Base-by-base conservation (phyloP, 1,140 invertebrate genomes). In the Dermatophagoides farinae region DNA sequence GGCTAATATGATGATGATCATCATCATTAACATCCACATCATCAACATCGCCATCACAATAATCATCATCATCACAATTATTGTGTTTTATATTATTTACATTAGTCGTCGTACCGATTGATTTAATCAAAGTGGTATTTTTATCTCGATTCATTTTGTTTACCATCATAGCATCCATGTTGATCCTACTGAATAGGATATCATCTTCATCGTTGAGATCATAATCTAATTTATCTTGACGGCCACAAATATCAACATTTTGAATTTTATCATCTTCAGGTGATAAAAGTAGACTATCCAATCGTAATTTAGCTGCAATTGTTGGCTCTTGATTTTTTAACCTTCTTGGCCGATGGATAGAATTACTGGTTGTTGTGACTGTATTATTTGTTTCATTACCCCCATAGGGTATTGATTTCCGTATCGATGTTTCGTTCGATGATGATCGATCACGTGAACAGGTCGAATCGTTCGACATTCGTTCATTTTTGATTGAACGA, bases 141-240 rank as follows among this genome's bases (percentile, higher is more conserved):
- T 44, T 20, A 44, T 44, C 43, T 44, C 14, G 18, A 44, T 11
- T 11, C 41, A 10, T 11, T n/a, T 43, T 43, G n/a, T n/a, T n/a
- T 10, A n/a, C n/a, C 41, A n/a, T 43, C 10, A 10, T 43, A n/a
- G 41, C 41, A 43, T n/a, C 18, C 18, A 20, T 44, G 10, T 44
- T 44, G 12, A 50, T 50, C 1, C 51, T 38, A 53, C 53, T 63
- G 12, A 57, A 43, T 44, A 58, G 57, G n/a, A 49, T 41, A 38
- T 66, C 65, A 50, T 61, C 61, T n/a, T 61, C 62, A 49, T 58
- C 53, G 12, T 50, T 50, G 5, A 50, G 20, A 41, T 61, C 65
- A 63, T 66, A n/a, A 31, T 59, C 37, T 8, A 57, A 38, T 8
- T n/a, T 22, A 60, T 51, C 10, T 64, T 60, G 67, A 63, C 54